A percentile compares a stretch with the other conserved stretches of the same genome.
Evolutionary conservation across 35 echinoderm and acorn worm species (phyloP).

Genomic region (Acanthaster planci): DNA sequence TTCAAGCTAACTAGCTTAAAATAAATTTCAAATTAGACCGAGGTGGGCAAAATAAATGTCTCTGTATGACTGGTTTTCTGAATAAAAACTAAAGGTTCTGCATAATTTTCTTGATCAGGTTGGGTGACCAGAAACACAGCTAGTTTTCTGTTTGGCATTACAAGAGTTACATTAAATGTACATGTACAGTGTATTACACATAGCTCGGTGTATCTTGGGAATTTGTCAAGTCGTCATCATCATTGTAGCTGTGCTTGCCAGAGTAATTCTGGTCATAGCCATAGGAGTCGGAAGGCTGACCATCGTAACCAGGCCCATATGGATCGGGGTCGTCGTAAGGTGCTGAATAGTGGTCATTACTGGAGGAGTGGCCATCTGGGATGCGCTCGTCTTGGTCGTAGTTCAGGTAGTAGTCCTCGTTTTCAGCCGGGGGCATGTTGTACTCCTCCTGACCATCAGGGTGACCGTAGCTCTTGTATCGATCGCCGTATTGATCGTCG

Average conservation of each 20-base stretch:
- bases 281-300: conserved; percentile 8
- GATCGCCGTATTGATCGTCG: neutral
- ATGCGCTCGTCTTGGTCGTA: conserved; percentile 7
- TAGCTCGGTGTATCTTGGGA: conserved; percentile 13
- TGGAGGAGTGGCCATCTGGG: conserved; percentile 9
- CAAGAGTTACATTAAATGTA: too few species aligned
- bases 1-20: too few species aligned
- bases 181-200: neutral
- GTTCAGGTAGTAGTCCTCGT: neutral
- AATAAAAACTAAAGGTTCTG: too few species aligned
- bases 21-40: too few species aligned
- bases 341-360: neutral
- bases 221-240: conserved; percentile 22
- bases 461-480: conserved; percentile 9
- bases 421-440: conserved; percentile 7
- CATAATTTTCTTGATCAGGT: too few species aligned
- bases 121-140: too few species aligned
- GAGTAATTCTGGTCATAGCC: neutral
- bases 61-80: too few species aligned
- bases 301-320: conserved; percentile 3
- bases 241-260: conserved; percentile 22
- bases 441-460: conserved; percentile 31
- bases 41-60: too few species aligned
- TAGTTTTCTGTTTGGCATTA: too few species aligned
- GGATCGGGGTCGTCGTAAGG: conserved; percentile 11